These are phyloP conservation scores for Dipodomys merriami DNA, from an alignment of 2,113 vertebrate species.

Conservation along the genomic window DNA sequence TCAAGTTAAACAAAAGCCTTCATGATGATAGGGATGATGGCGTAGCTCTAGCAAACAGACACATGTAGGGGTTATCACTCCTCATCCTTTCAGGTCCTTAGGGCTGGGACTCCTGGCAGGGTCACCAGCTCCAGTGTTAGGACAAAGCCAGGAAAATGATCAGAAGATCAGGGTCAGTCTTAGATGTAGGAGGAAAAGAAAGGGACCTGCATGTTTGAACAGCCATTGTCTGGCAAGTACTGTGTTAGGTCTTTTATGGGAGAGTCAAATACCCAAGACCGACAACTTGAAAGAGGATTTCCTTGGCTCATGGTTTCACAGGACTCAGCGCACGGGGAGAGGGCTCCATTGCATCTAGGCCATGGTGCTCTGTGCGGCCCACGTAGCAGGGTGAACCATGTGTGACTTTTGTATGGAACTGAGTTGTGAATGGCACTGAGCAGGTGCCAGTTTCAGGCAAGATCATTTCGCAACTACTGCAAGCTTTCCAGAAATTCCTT, in stretches of 20 bases:
- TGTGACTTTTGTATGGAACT: neutral
- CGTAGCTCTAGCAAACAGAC: neutral
- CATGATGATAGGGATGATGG: neutral
- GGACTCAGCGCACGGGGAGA: too few relatives aligned
- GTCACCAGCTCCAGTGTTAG: neutral
- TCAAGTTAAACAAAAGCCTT: slow-evolving; percentile 62
- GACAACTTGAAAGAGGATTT: too few relatives aligned
- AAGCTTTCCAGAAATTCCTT: neutral
- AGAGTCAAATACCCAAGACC: too few relatives aligned
- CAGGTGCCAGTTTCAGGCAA: neutral
- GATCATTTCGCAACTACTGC: neutral
- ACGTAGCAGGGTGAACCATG: neutral
- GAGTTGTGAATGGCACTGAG: neutral
- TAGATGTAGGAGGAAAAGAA: neutral
- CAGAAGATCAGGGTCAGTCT: neutral
- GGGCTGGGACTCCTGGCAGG: neutral
- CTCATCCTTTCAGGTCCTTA: neutral
- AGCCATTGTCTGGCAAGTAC: neutral
- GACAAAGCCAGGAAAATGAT: neutral
- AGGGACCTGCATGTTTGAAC: neutral
- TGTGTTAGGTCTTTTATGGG: too few relatives aligned
- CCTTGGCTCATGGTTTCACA: too few relatives aligned
- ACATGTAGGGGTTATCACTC: neutral
- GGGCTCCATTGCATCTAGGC: too few relatives aligned
- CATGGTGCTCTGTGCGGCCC: too few relatives aligned